Conservation (phyloP, 2,113 vertebrate species). For the Cebus imitator region DNA sequence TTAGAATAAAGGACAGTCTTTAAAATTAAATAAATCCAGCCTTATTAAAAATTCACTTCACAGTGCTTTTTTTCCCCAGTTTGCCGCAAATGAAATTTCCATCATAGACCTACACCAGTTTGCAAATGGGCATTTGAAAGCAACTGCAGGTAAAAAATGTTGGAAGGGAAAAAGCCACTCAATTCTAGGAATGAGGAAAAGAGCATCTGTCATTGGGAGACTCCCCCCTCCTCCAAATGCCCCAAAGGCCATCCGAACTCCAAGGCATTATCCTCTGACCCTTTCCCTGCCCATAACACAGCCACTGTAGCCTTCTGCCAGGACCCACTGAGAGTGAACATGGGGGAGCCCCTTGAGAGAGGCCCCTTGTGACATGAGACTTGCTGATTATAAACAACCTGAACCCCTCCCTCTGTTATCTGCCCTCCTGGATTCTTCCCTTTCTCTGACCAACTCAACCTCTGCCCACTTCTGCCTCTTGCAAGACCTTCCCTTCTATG, state of each 20-base stretch:
- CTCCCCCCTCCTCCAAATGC: neutral
- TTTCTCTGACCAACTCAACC: neutral
- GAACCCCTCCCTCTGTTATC: neutral
- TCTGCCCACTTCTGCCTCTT: neutral
- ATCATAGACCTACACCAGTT: neutral
- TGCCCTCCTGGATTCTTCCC: neutral
- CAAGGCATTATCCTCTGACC: neutral
- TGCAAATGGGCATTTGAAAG: neutral
- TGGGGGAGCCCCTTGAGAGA: rapidly evolving
- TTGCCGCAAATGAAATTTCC: constrained; percentile 54
- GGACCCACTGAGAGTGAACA: neutral
- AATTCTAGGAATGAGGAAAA: neutral
- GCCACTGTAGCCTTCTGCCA: neutral
- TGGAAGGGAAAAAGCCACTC: neutral
- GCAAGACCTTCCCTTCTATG: neutral
- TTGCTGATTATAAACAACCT: neutral
- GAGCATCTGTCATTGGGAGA: neutral
- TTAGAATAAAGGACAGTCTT: constrained; percentile 47
- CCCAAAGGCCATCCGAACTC: neutral
- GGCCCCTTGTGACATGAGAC: neutral
- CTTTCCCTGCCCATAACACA: neutral
- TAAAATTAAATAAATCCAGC: constrained; percentile 58
- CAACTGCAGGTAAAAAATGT: neutral
- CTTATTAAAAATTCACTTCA: constrained; percentile 39
- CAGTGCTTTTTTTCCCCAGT: neutral